Evolutionary conservation across 2,113 vertebrate genomes (phyloP).

Genomic region (Microcebus griseorufus): DNA sequence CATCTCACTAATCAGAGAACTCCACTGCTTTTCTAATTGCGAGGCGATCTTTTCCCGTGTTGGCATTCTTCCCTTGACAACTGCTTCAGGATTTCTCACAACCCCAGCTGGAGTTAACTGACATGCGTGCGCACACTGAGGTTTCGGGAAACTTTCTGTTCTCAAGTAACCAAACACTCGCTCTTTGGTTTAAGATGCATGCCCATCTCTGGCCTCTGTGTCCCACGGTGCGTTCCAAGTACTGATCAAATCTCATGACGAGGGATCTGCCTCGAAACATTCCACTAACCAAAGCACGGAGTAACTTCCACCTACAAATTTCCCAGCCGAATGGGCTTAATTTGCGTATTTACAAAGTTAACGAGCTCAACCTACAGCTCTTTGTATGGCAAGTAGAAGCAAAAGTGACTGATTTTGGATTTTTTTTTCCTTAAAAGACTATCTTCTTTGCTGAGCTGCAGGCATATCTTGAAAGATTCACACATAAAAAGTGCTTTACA

Average conservation of each 20-base stretch:
- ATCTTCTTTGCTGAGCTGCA: neutral
- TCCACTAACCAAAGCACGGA: neutral
- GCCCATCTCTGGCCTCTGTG: neutral
- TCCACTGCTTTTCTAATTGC: neutral
- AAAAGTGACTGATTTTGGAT: neutral
- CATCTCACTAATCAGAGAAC: neutral
- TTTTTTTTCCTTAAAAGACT: neutral
- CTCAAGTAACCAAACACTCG: neutral
- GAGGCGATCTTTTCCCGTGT: neutral
- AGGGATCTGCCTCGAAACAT: neutral
- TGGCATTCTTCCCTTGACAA: constrained; percentile 35
- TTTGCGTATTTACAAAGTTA: constrained; percentile 46
- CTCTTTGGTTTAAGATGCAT: neutral
- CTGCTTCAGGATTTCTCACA: neutral
- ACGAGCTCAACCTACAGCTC: neutral
- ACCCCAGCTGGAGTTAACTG: constrained; percentile 6
- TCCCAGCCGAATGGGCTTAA: neutral
- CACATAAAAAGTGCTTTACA: neutral
- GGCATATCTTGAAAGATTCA: neutral
- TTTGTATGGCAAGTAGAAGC: neutral
- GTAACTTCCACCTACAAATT: neutral
- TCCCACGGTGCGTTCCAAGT: neutral
- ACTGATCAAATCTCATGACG: constrained; percentile 29
- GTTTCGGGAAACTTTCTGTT: neutral
- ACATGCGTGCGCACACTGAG: neutral